Percentiles rank a stretch among this genome's conserved stretches.
Conservation (phyloP, 2,888 invertebrate genomes). For the Galerucella pusilla region DNA sequence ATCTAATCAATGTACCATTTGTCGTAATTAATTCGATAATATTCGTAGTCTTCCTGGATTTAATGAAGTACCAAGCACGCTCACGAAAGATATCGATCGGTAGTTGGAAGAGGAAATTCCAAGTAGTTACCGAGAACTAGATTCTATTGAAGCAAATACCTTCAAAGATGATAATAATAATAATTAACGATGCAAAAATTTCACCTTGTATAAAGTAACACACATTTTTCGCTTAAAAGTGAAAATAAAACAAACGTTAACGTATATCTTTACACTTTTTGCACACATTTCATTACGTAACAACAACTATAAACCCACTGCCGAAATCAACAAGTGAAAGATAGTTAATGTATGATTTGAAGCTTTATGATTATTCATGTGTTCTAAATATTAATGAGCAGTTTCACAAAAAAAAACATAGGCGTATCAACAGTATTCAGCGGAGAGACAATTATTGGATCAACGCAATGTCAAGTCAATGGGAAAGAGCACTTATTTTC, state of each 20-base stretch:
- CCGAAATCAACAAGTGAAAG: slow-evolving; percentile 11
- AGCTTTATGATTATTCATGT: slow-evolving; percentile 8
- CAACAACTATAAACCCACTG: not conserved
- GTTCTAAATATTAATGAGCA: slow-evolving; percentile 25
- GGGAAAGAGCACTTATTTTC: too few relatives aligned
- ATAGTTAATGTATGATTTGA: slow-evolving; percentile 6
- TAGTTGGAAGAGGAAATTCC: slow-evolving; percentile 50
- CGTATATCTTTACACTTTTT: slow-evolving; percentile 10
- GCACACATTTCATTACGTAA: slow-evolving; percentile 3
- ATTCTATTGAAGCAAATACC: slow-evolving; percentile 2
- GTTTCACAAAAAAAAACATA: not conserved
- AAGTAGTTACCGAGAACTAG: slow-evolving; percentile 3
- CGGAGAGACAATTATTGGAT: slow-evolving; percentile 4
- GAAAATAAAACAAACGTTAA: slow-evolving; percentile 8
- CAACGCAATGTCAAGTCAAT: too few relatives aligned
- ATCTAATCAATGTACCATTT: slow-evolving; percentile 44
- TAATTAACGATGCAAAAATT: not conserved
- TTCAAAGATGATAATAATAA: not conserved
- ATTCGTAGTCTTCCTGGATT: slow-evolving; percentile 50
- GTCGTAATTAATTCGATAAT: slow-evolving; percentile 47
- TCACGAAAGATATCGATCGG: slow-evolving; percentile 52
- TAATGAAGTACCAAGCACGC: slow-evolving; percentile 52
- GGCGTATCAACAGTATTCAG: slow-evolving; percentile 5
- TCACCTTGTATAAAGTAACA: not conserved
- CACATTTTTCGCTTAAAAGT: slow-evolving; percentile 7